Evolutionary conservation across 2,888 invertebrate genomes (phyloP), one percentile per base, ranked within the genome.

Genomic region (Galerucella calmariensis): DNA sequence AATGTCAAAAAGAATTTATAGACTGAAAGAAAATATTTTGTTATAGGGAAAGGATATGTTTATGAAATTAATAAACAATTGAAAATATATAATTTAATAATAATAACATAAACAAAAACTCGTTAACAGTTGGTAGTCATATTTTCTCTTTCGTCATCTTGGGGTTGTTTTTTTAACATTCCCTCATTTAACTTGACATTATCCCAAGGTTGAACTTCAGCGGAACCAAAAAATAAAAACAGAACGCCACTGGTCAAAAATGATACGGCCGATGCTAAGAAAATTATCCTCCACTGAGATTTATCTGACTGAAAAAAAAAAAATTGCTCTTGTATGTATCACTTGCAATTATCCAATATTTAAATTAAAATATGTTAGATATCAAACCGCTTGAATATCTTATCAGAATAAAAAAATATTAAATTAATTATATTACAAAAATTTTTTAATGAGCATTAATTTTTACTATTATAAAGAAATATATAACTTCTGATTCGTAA

Each of bases 201-300:
- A 69, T 80, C 76, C 81, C 81, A 81, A 72, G 77, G 74, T 56
- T 81, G 80, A 41, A 78, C 62, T 41, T 79, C 75, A 9, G 77
- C 78, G 3, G 79, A 79, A 10, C 72, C 73, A 27, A 74, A 73
- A 9, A 69, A 44, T 24, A 79, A 67, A 59, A 79, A 81, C 61
- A 80, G 77, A 11, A 68, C 66, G 6, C 77, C 78, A 2, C 79
- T 77, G 27, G 69, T 75, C 3, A 79, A 66, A 62, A 75, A 80
- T 44, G 80, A 75, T 9, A 75, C 16, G 0, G 79, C 79, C 63
- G 79, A 76, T 41, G 78, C 75, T 24, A 78, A 72, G 61, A 81
- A 81, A 75, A 80, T 77, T 41, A 76, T 78, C 14, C 78, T 75
- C 81, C 81, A 81, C n/a, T 79, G 69, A 8, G 61, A 48, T 73